Conservation (phyloP, 1,140 invertebrate species). For the Tenebrio molitor region DNA sequence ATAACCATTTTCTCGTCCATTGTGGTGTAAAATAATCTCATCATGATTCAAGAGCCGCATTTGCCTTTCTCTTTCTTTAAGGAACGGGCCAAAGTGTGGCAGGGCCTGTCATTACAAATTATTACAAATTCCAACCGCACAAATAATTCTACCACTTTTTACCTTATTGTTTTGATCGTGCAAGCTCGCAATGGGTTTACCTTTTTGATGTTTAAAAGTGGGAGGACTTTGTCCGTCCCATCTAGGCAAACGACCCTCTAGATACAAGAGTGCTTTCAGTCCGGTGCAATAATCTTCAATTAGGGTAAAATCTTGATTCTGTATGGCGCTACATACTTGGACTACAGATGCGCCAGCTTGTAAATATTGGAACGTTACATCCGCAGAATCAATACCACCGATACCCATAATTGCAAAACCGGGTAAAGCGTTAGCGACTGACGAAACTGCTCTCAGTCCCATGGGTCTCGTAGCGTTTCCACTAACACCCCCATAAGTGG, state of each 20-base stretch:
- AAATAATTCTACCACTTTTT: too few relatives aligned
- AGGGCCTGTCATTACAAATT: conserved; percentile 77
- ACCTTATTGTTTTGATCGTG: conserved; percentile 78
- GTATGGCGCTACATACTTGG: conserved; percentile 96
- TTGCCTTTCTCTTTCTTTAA: conserved; percentile 78
- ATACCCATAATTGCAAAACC: conserved; percentile 89
- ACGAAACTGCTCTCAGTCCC: conserved; percentile 89
- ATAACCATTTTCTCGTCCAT: conserved; percentile 67
- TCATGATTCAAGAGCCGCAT: conserved; percentile 69
- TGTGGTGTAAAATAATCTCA: conserved; percentile 52
- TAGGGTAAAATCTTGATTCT: conserved; percentile 98
- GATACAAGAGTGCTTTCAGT: conserved; percentile 90
- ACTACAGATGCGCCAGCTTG: conserved; percentile 91
- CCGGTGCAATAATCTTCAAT: conserved; percentile 95
- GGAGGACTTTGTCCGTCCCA: conserved; percentile 98
- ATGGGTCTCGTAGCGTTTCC: conserved; percentile 96
- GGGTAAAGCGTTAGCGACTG: conserved; percentile 85
- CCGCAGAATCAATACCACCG: conserved; percentile 96
- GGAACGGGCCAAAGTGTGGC: conserved; percentile 93
- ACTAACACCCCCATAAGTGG: conserved; percentile 97
- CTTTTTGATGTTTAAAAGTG: conserved; percentile 89
- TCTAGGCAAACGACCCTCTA: conserved; percentile 75
- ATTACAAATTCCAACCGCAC: too few relatives aligned
- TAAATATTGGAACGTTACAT: conserved; percentile 93
- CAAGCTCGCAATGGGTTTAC: conserved; percentile 84